Evolutionary conservation across 2,113 vertebrate species (phyloP).

Genomic region (Lophura nycthemera): DNA sequence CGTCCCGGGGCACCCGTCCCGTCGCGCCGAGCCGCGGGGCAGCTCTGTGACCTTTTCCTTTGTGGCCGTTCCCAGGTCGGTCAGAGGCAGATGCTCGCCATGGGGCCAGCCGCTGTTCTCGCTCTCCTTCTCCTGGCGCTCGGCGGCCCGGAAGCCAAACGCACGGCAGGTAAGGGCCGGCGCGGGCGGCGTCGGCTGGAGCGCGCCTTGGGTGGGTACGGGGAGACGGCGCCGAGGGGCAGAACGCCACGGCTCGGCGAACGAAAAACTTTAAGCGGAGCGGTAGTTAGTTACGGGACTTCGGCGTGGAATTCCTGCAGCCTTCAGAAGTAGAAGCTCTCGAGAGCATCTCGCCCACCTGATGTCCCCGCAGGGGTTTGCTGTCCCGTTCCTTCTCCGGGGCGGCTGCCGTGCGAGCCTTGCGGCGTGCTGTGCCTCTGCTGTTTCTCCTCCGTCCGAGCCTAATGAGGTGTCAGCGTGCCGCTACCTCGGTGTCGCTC

Average conservation of each 20-base stretch:
- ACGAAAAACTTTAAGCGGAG: background rate
- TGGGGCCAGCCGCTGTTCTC: conserved; percentile 81
- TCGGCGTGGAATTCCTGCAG: background rate
- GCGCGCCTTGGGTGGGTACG: too few species aligned
- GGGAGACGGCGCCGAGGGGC: background rate
- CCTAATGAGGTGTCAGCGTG: background rate
- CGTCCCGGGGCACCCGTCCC: background rate
- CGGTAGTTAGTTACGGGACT: background rate
- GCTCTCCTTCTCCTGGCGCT: conserved; percentile 79
- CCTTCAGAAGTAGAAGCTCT: background rate
- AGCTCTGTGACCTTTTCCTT: background rate
- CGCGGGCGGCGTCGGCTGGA: too few species aligned
- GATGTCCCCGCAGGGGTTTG: fast-evolving
- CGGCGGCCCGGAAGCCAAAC: conserved; percentile 75
- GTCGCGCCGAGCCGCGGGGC: background rate
- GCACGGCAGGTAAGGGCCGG: conserved; percentile 84
- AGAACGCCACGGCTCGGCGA: background rate
- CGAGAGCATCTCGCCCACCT: fast-evolving
- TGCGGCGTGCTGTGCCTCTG: background rate
- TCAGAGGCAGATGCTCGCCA: conserved; percentile 69
- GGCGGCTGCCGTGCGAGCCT: background rate
- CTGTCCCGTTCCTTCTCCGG: background rate
- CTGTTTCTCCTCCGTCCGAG: background rate
- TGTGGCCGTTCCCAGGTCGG: conserved; percentile 39
- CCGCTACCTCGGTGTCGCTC: background rate